phyloP scores from a whole-genome alignment of 2,113 vertebrate species.

The Rhineura floridana region DNA sequence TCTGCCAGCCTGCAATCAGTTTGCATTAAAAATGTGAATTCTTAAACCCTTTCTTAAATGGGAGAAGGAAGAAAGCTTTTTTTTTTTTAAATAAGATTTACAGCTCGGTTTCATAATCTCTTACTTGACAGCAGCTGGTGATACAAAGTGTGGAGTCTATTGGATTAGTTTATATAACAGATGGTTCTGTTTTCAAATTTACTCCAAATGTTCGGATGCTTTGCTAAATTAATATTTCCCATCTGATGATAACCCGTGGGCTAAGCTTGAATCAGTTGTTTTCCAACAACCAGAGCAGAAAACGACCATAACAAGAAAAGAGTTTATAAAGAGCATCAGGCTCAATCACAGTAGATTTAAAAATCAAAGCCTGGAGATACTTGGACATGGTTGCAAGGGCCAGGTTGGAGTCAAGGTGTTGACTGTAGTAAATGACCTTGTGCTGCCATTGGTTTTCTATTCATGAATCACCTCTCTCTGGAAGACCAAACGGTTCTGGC shows the following conservation, averaged over 20 bases:
- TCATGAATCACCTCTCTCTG: not conserved
- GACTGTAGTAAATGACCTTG: not conserved
- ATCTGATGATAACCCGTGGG: slow-evolving; percentile 68
- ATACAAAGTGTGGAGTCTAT: slow-evolving; percentile 69
- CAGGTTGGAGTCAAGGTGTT: not conserved
- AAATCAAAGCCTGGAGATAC: slow-evolving; percentile 34
- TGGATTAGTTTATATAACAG: slow-evolving; percentile 76
- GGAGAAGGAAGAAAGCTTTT: slow-evolving; percentile 52
- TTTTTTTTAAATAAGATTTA: slow-evolving; percentile 70
- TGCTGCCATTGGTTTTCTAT: not conserved
- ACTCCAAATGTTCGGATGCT: slow-evolving; percentile 75
- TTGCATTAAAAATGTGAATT: slow-evolving; percentile 58
- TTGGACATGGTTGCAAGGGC: slow-evolving; percentile 13
- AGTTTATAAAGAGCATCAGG: slow-evolving; percentile 57
- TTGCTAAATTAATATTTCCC: slow-evolving; percentile 75
- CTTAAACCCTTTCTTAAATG: not conserved
- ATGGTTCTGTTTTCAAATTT: slow-evolving; percentile 82
- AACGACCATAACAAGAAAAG: slow-evolving; percentile 35
- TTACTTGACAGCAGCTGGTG: slow-evolving; percentile 72
- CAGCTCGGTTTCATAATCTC: slow-evolving; percentile 75
- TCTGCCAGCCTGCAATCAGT: slow-evolving; percentile 60
- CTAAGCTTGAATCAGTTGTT: slow-evolving; percentile 64
- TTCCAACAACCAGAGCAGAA: slow-evolving; percentile 22
- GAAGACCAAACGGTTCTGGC: not conserved
- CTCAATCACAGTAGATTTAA: slow-evolving; percentile 42